Conservation (phyloP, 2,888 invertebrate genomes). For the Taphrorychus bicolor region DNA sequence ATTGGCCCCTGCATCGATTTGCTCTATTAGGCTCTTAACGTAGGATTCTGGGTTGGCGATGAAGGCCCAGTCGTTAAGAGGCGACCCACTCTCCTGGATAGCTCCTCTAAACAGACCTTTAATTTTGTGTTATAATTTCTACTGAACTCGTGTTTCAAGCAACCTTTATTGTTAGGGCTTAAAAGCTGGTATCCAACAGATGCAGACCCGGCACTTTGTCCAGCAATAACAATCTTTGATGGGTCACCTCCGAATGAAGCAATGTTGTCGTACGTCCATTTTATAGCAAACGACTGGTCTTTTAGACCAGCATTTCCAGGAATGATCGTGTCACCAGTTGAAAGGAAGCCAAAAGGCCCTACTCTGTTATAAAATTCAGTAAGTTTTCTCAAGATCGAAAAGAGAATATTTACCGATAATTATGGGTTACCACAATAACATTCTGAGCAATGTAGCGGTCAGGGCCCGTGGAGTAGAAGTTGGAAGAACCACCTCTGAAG, state of each 20-base stretch:
- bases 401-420: constrained; percentile 44
- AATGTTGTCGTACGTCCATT: constrained; percentile 39
- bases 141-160: too few species aligned
- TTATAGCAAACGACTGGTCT: constrained; percentile 40
- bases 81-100: constrained; percentile 44
- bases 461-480: constrained; percentile 57
- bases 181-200: constrained; percentile 28
- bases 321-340: constrained; percentile 39
- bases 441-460: constrained; percentile 51
- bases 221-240: constrained; percentile 37
- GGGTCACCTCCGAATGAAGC: constrained; percentile 40
- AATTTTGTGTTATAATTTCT: not conserved
- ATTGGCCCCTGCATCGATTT: constrained; percentile 20
- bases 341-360: constrained; percentile 39
- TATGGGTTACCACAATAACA: constrained; percentile 51
- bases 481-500: constrained; percentile 50
- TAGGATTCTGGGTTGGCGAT: constrained; percentile 35
- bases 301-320: constrained; percentile 42
- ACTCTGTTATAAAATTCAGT: not conserved
- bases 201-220: constrained; percentile 42
- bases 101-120: constrained; percentile 44
- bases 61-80: constrained; percentile 42
- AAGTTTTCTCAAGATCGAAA: too few species aligned
- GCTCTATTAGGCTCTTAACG: constrained; percentile 40
- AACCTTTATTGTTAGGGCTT: constrained; percentile 29